These are phyloP conservation scores for Mixornis gularis DNA, from an alignment of 2,113 vertebrate species.

Conservation along the genomic window DNA sequence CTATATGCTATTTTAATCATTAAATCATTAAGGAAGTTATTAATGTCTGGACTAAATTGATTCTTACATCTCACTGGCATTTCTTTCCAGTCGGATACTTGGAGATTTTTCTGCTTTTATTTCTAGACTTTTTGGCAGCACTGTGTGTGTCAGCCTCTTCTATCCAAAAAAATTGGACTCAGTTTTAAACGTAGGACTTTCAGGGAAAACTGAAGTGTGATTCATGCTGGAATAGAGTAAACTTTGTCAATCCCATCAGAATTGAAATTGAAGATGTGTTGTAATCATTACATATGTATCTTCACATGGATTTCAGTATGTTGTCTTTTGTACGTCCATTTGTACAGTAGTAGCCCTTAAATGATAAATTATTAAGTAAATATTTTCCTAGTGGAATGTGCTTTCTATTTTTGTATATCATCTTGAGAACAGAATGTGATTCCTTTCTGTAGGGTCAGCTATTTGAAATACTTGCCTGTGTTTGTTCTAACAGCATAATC, in stretches of 20 bases:
- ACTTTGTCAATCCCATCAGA: background rate
- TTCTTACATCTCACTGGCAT: background rate
- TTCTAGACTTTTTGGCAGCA: background rate
- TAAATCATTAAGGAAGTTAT: slow-evolving; percentile 44
- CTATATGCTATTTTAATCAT: slow-evolving; percentile 46
- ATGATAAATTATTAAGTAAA: slow-evolving; percentile 60
- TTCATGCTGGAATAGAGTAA: background rate
- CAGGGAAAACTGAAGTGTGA: background rate
- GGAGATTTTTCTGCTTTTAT: background rate
- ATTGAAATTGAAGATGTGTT: background rate
- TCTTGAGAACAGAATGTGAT: slow-evolving; percentile 55
- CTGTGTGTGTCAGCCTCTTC: background rate
- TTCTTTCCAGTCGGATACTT: slow-evolving; percentile 6
- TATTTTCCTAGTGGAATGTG: slow-evolving; percentile 41
- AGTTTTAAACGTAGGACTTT: background rate
- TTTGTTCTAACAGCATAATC: slow-evolving; percentile 45
- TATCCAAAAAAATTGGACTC: background rate
- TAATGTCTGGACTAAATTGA: slow-evolving; percentile 37
- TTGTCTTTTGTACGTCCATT: slow-evolving; percentile 13
- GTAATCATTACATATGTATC: background rate
- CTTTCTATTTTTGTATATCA: slow-evolving; percentile 54
- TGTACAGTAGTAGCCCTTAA: slow-evolving; percentile 29
- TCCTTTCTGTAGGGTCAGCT: slow-evolving; percentile 36
- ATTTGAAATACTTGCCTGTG: slow-evolving; percentile 25
- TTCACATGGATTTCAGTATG: background rate